Conservation (phyloP, 2,113 vertebrate genomes). For the Caracal caracal region DNA sequence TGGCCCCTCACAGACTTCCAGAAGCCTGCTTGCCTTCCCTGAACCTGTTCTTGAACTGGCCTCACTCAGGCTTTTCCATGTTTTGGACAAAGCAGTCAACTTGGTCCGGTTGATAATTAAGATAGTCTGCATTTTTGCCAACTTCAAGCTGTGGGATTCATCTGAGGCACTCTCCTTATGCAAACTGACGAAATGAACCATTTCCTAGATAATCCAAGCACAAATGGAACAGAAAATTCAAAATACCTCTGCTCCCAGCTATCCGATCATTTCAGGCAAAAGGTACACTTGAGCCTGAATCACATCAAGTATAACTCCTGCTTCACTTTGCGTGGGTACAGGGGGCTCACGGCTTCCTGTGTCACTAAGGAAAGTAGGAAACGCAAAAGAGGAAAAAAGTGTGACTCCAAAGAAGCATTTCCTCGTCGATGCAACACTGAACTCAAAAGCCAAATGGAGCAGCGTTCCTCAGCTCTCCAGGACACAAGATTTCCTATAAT, state of each 20-base stretch:
- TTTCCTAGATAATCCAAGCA: not conserved
- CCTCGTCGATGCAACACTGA: not conserved
- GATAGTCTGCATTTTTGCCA: not conserved
- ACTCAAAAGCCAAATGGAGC: not conserved
- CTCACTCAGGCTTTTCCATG: not conserved
- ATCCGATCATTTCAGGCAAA: not conserved
- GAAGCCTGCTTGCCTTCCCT: not conserved
- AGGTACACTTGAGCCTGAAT: not conserved
- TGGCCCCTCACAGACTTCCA: accelerated
- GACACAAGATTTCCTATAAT: not conserved
- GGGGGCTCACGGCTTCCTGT: accelerated
- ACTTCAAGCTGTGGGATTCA: too few relatives aligned
- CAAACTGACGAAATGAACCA: not conserved
- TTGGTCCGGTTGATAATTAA: not conserved
- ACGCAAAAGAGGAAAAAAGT: not conserved
- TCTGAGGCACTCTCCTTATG: not conserved
- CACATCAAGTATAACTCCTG: not conserved
- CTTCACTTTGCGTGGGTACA: not conserved
- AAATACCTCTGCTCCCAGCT: not conserved
- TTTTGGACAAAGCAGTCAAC: not conserved
- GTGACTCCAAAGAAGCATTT: not conserved
- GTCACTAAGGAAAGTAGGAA: not conserved
- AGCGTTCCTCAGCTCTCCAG: not conserved
- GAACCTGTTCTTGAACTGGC: not conserved
- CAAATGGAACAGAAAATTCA: not conserved